Evolutionary conservation across 92 coral and sea anemone genomes (phyloP).

Genomic region (Epizoanthus rinbou): DNA sequence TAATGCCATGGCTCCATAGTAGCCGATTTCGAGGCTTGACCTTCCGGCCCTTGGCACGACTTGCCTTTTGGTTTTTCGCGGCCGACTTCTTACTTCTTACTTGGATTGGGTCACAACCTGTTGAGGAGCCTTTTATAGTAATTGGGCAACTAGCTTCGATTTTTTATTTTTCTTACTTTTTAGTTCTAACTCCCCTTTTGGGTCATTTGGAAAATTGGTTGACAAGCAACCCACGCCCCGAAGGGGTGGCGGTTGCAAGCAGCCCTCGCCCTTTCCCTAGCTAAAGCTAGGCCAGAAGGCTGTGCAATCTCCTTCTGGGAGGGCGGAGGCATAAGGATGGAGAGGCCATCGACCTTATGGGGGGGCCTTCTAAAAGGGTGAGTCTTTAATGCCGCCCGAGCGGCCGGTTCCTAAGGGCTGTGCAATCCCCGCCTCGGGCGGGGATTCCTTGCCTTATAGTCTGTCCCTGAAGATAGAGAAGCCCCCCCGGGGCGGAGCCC

Average conservation of each 20-base stretch:
- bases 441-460: neutral
- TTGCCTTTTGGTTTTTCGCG: constrained; percentile 82
- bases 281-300: neutral
- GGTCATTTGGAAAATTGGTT: constrained; percentile 74
- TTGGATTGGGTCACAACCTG: constrained; percentile 77
- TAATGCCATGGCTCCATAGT: constrained; percentile 67
- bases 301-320: neutral
- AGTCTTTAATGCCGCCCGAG: too few relatives aligned
- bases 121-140: constrained; percentile 86
- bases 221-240: constrained; percentile 42
- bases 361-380: too few relatives aligned
- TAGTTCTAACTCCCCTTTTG: constrained; percentile 70
- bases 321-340: constrained; percentile 6
- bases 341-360: neutral
- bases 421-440: neutral
- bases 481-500: constrained; percentile 32
- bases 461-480: too few relatives aligned
- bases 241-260: constrained; percentile 28
- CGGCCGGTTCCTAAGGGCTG: too few relatives aligned
- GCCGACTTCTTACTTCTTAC: constrained; percentile 77
- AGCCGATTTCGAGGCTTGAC: constrained; percentile 75
- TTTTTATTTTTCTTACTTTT: constrained; percentile 77
- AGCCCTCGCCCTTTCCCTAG: constrained; percentile 13
- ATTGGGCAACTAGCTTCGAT: constrained; percentile 79
- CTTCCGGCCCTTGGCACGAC: constrained; percentile 79